Conservation (phyloP, 2,888 invertebrate genomes). For the Meiosimyza platycephala region DNA sequence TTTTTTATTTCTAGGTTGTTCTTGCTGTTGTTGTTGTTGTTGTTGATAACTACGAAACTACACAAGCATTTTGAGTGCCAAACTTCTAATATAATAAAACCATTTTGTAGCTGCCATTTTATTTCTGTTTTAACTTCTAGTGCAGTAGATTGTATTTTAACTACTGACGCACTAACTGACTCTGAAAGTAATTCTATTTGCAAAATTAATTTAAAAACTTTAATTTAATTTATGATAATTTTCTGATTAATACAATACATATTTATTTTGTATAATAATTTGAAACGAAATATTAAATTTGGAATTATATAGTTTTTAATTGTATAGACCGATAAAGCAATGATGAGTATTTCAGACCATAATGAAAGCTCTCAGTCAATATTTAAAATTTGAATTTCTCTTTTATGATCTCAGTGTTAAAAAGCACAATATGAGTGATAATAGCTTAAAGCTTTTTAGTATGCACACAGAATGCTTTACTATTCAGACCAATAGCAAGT, state of each 20-base stretch:
- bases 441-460: too few relatives aligned
- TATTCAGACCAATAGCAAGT: too few relatives aligned
- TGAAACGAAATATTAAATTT: too few relatives aligned
- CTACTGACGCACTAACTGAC: constrained; percentile 17
- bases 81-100: constrained; percentile 38
- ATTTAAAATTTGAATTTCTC: too few relatives aligned
- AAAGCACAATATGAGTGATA: too few relatives aligned
- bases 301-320: too few relatives aligned
- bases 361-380: too few relatives aligned
- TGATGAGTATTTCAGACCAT: too few relatives aligned
- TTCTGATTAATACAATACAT: not conserved
- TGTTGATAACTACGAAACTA: constrained; percentile 26
- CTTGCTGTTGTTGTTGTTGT: constrained; percentile 13
- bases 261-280: constrained; percentile 2
- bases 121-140: constrained; percentile 26
- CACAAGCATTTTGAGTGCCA: constrained; percentile 36
- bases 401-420: too few relatives aligned
- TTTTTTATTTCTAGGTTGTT: constrained; percentile 12
- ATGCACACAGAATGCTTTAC: too few relatives aligned
- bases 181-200: constrained; percentile 8
- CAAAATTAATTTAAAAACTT: not conserved
- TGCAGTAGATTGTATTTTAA: not conserved
- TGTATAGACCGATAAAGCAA: too few relatives aligned
- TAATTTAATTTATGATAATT: not conserved
- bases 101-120: constrained; percentile 40